These are phyloP conservation scores for Drosophila jambulina DNA, from an alignment of 1,140 invertebrate genomes.

Conservation along the genomic window DNA sequence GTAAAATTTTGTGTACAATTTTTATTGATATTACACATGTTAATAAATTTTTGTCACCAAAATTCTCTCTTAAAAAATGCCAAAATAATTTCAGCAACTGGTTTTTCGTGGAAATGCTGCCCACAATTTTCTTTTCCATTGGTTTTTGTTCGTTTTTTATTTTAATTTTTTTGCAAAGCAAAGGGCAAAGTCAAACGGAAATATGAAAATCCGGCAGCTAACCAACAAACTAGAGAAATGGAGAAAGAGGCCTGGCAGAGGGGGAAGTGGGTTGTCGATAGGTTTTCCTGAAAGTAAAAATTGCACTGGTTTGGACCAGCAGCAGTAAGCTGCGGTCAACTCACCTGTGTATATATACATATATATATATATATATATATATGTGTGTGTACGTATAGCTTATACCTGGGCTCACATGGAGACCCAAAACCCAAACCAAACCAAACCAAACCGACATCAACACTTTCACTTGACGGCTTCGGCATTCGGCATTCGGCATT, in stretches of 20 bases:
- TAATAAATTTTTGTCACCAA: background rate
- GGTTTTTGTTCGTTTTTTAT: background rate
- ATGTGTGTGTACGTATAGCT: too few species aligned
- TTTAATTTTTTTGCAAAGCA: constrained; percentile 17
- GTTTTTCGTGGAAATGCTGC: background rate
- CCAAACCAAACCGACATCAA: constrained; percentile 4
- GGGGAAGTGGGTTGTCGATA: constrained; percentile 31
- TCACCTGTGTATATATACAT: background rate
- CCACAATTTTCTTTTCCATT: constrained; percentile 2
- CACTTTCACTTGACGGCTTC: constrained; percentile 36
- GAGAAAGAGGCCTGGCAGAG: background rate
- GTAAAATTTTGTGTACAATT: too few species aligned
- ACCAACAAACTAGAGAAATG: background rate
- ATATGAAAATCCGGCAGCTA: constrained; percentile 7
- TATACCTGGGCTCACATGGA: constrained; percentile 7
- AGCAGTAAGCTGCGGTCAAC: constrained; percentile 14
- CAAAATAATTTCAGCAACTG: background rate
- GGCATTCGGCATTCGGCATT: background rate
- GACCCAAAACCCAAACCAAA: constrained; percentile 3
- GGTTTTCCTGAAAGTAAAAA: constrained; percentile 41
- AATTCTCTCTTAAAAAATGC: background rate
- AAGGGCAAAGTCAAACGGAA: constrained; percentile 32
- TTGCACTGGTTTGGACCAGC: constrained; percentile 38
- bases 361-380: background rate
- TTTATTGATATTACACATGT: too few species aligned